These are phyloP conservation scores for Brenthis hecate DNA, from an alignment of 2,888 invertebrate species.

Conservation along the genomic window DNA sequence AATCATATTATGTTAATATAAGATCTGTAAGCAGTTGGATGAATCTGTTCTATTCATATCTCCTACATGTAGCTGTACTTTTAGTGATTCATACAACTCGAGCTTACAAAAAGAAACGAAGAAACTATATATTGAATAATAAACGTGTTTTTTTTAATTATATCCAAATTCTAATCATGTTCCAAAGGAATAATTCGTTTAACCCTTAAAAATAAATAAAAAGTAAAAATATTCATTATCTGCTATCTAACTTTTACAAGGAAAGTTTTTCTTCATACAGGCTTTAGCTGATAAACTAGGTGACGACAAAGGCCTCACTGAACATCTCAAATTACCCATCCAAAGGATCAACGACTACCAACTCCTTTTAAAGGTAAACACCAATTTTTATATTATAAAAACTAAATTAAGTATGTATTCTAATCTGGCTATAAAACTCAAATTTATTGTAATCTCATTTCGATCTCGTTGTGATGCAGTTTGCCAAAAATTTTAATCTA, in stretches of 20 bases:
- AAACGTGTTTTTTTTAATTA: no score
- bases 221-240: not conserved
- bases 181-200: no score
- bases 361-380: constrained; percentile 92
- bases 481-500: constrained; percentile 27
- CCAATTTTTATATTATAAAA: not conserved
- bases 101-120: no score
- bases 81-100: no score
- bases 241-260: not conserved
- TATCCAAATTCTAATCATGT: no score
- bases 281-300: constrained; percentile 91
- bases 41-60: not conserved
- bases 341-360: constrained; percentile 98
- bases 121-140: no score
- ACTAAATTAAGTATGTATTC: not conserved
- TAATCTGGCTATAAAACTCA: constrained; percentile 10
- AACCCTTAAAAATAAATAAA: no score
- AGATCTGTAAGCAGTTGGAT: constrained; percentile 20
- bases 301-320: constrained; percentile 94
- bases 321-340: constrained; percentile 96
- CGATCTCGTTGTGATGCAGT: not conserved
- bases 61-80: not conserved
- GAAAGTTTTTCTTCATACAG: constrained; percentile 69
- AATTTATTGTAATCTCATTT: constrained; percentile 9
- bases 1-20: constrained; percentile 18